Evolutionary conservation across 2,888 invertebrate species (phyloP).

Genomic region (Pimpla rufipes): DNA sequence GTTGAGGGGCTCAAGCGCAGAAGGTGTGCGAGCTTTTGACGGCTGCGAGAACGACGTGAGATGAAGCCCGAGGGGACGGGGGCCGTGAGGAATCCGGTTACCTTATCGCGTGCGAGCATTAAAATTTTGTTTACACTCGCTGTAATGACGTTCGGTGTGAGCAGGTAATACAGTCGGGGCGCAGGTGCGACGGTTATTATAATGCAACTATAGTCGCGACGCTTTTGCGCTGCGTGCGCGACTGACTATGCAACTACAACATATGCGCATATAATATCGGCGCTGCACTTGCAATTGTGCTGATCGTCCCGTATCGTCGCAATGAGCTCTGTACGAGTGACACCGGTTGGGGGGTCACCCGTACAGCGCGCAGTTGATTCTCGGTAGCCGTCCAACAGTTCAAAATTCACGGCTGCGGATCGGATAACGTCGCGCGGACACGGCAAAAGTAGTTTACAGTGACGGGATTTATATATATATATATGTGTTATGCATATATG

Average conservation of each 20-base stretch:
- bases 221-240: no score
- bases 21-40: constrained; percentile 28
- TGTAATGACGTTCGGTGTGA: constrained; percentile 71
- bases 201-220: constrained; percentile 5
- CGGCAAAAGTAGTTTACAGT: constrained; percentile 11
- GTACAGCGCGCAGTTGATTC: neutral
- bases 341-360: no score
- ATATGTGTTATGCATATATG: no score
- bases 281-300: constrained; percentile 11
- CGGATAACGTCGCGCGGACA: constrained; percentile 3
- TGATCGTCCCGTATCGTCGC: constrained; percentile 6
- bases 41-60: constrained; percentile 23
- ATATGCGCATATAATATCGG: neutral
- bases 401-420: constrained; percentile 15
- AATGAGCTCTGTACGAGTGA: constrained; percentile 10
- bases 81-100: constrained; percentile 76
- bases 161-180: constrained; percentile 56
- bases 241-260: no score
- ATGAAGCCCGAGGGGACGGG: neutral
- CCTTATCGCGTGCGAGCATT: constrained; percentile 72
- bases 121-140: constrained; percentile 75
- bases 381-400: neutral
- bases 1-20: constrained; percentile 13
- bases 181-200: constrained; percentile 51
- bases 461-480: neutral